Conservation (phyloP, 2,888 invertebrate genomes). For the Nymphalis polychloros region DNA sequence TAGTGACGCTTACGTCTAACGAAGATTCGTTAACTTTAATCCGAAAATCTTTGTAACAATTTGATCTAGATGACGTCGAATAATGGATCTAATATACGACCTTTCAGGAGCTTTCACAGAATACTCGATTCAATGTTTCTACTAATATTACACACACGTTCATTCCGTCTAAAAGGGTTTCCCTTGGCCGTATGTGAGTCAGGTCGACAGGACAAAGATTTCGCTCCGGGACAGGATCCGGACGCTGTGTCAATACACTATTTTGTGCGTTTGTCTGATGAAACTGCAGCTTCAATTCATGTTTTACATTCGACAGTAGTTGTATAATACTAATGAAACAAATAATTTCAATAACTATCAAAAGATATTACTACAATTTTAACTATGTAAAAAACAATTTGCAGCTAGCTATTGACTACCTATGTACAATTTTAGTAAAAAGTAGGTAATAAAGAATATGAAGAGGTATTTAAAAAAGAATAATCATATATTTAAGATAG, state of each 20-base stretch:
- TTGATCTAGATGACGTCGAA: background rate
- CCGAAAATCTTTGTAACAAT: conserved; percentile 1
- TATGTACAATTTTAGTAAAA: too few species aligned
- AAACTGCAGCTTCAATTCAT: conserved; percentile 37
- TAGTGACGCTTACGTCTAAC: background rate
- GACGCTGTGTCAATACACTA: conserved; percentile 38
- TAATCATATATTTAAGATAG: background rate
- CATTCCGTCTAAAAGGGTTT: conserved; percentile 20
- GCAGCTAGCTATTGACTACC: too few species aligned
- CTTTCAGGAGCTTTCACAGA: background rate
- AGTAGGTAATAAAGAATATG: too few species aligned
- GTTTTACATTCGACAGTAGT: conserved; percentile 19
- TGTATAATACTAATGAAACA: background rate
- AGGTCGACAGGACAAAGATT: conserved; percentile 36
- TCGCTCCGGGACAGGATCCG: conserved; percentile 31
- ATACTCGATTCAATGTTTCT: conserved; percentile 6
- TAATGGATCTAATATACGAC: background rate
- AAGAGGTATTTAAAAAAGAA: background rate
- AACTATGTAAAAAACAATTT: too few species aligned
- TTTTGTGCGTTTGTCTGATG: conserved; percentile 35
- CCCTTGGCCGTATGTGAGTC: conserved; percentile 21
- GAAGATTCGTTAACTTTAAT: background rate
- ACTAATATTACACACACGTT: conserved; percentile 15
- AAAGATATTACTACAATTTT: too few species aligned
- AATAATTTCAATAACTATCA: background rate